Evolutionary conservation across 2,888 invertebrate genomes (phyloP), one percentile per base, ranked within the genome.

Genomic region (Drosophila formosana): DNA sequence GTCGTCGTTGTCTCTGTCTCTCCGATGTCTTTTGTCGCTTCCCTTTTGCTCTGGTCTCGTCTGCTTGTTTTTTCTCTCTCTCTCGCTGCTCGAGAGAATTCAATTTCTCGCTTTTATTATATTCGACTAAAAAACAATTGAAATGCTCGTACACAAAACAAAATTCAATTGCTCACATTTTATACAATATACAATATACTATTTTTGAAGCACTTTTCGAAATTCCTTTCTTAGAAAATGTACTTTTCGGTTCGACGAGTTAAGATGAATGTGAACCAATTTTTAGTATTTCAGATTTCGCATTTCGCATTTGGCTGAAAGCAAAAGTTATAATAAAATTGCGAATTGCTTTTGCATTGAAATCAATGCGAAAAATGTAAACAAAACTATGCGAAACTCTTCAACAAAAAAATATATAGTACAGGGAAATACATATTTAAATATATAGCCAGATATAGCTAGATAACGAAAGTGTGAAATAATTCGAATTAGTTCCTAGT

Each of bases 321-420:
- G 77, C 62, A 72, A 76, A 72, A 76, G 62, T 72, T 52, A 25
- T 43, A 41, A 64, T 57, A 32, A 46, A 64, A 66, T 51, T 55
- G 49, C 8, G 34, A 58, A 60, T 73, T 52, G 68, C 41, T 52
- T 52, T 47, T 61, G 11, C 32, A 67, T 46, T 50, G 41, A 39
- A 56, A 55, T 41, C 52, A 60, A 56, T 52, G 51, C 51, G 26
- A 39, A 13, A 56, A 60, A 51, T 60, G 60, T 67, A 68, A 75
- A 76, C 72, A 76, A 60, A 52, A 55, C 50, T 56, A 28, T 50
- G 45, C 41, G n/a, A n/a, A n/a, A n/a, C n/a, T n/a, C n/a, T n/a
- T n/a, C n/a, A n/a, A n/a, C n/a, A n/a, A n/a, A n/a, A n/a, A n/a
- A n/a, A n/a, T n/a, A n/a, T n/a, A n/a, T n/a, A n/a, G n/a, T n/a